Percentiles rank a stretch among this genome's conserved stretches.
Conservation (phyloP, 2,797 vertebrate species). For the Perdix hodgsoniae region DNA sequence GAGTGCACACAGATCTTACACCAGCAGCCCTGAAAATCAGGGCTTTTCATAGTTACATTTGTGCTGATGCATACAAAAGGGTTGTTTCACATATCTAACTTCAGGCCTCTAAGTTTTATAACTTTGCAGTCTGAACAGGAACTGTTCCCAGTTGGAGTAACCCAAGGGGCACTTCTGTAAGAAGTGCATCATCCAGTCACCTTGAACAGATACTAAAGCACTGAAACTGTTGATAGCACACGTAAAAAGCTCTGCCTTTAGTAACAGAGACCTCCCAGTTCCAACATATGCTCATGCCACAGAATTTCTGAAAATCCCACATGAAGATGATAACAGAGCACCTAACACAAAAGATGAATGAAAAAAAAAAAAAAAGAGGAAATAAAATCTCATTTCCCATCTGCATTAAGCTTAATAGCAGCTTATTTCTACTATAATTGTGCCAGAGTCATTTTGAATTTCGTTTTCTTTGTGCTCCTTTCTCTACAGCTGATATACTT, state of each 20-base stretch:
- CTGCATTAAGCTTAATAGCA: constrained; percentile 34
- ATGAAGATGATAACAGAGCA: not conserved
- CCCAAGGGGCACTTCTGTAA: not conserved
- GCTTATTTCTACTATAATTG: constrained; percentile 35
- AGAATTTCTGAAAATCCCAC: constrained; percentile 11
- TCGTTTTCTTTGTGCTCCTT: constrained; percentile 18
- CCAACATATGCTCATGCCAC: constrained; percentile 39
- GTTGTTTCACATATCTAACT: not conserved
- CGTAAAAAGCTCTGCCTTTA: constrained; percentile 28
- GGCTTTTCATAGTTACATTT: not conserved
- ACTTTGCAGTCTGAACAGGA: not conserved
- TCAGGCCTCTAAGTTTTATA: not conserved
- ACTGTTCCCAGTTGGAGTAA: not conserved
- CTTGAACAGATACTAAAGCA: constrained; percentile 9
- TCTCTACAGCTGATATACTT: constrained; percentile 14
- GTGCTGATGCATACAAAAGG: not conserved
- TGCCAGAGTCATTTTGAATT: constrained; percentile 36
- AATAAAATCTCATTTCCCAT: constrained; percentile 18
- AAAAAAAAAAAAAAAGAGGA: not conserved
- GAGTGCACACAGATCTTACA: not conserved
- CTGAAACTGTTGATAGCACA: constrained; percentile 13
- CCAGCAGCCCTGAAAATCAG: not conserved
- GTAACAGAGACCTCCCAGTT: constrained; percentile 26
- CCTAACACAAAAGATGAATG: not conserved
- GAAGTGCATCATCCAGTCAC: not conserved